A percentile compares a stretch with the other conserved stretches of the same genome.
phyloP scores from a whole-genome alignment of 2,113 vertebrate species.

The Euleptes europaea region DNA sequence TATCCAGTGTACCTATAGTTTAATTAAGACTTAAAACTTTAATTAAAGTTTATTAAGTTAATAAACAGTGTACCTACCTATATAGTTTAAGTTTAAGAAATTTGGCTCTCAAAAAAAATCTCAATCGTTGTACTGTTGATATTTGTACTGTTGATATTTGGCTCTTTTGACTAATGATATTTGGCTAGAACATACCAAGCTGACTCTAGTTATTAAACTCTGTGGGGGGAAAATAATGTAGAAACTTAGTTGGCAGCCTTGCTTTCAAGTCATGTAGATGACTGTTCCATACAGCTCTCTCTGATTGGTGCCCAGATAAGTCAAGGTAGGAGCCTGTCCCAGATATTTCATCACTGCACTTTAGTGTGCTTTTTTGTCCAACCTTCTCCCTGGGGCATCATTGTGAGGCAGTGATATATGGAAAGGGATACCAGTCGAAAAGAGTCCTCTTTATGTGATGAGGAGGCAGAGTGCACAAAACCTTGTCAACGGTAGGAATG shows the following conservation, averaged over 20 bases:
- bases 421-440: background rate
- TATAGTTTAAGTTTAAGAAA: too few relatives aligned
- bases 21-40: too few relatives aligned
- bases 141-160: too few relatives aligned
- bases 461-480: background rate
- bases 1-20: too few relatives aligned
- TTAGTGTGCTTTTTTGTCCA: background rate
- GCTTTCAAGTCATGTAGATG: background rate
- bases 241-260: background rate
- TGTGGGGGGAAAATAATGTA: background rate
- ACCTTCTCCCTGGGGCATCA: background rate
- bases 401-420: background rate
- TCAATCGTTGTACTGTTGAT: too few relatives aligned
- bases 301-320: background rate
- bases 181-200: rapidly evolving
- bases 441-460: background rate
- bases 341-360: background rate
- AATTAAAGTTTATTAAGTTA: too few relatives aligned
- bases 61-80: too few relatives aligned
- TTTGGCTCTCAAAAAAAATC: too few relatives aligned
- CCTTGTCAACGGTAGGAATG: background rate
- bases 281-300: background rate
- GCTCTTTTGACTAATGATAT: too few relatives aligned
- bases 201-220: background rate
- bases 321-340: background rate